Evolutionary conservation across 2,888 invertebrate genomes (phyloP), one percentile per base, ranked within the genome.

Genomic region (Drosophila gaucha): DNA sequence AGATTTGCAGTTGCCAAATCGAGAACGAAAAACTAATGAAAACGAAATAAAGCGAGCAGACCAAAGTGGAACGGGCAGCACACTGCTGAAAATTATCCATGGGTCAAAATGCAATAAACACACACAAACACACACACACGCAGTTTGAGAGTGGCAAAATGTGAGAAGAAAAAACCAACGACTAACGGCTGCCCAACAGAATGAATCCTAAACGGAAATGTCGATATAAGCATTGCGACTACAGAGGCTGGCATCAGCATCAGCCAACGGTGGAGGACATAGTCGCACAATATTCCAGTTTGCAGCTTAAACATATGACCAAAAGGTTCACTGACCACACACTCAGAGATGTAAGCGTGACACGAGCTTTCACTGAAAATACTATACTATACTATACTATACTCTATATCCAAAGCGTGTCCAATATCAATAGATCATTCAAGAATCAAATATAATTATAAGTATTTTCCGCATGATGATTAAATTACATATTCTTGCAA

Each of bases 161-260:
- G 44, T 28, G 56, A 30, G 36, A 54, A 72, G 18, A 26, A 55
- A 65, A 57, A 36, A 35, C 36, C 59, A 80, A 80, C 78, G 73
- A 80, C 76, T 69, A 86, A 83, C 76, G 66, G 74, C 58, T 64
- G 58, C 44, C 43, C 74, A 71, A 62, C 83, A 86, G 82, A 83
- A 83, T 83, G 86, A 86, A 88, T 88, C 80, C 88, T 86, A 79
- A 83, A 82, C 83, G 83, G 88, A 83, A 83, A 83, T 88, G 83
- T 83, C 88, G 86, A 83, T 87, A 85, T 82, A 76, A 85, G 88
- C 82, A 82, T 76, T 75, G 85, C 76, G 55, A 55, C 51, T 55
- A 47, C 77, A 43, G 59, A 38, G 52, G 26, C 54, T 41, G 44
- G 31, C 41, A 41, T 4, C 41, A 41, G 35, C 50, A 46, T 24